Percentiles rank a stretch among this genome's conserved stretches.
phyloP scores from a whole-genome alignment of 2,113 vertebrate species.

The Phaethon lepturus region DNA sequence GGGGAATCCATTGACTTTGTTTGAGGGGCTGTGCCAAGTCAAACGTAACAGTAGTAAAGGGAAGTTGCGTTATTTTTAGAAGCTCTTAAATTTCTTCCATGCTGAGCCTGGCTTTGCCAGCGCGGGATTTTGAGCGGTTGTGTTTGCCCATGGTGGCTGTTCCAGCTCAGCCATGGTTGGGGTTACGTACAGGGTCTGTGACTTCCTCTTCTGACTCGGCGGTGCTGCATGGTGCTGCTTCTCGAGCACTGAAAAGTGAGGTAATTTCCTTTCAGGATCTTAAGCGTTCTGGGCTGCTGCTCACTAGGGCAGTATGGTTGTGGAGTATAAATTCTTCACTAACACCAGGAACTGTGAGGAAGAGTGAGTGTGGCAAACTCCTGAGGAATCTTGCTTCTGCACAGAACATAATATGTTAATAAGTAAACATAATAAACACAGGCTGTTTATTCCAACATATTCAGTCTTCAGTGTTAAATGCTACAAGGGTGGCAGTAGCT shows the following conservation, averaged over 20 bases:
- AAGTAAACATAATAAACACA: no score
- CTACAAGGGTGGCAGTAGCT: not conserved
- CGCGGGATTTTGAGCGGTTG: rapidly evolving
- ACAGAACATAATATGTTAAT: no score
- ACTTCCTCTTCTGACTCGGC: not conserved
- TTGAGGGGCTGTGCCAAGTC: not conserved
- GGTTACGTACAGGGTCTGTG: not conserved
- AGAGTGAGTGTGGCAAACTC: no score
- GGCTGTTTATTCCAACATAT: not conserved
- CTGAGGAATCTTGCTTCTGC: not conserved
- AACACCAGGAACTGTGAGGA: not conserved
- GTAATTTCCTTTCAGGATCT: not conserved
- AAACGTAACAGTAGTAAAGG: not conserved
- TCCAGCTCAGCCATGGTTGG: rapidly evolving
- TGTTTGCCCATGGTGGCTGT: not conserved
- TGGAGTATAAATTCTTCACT: not conserved
- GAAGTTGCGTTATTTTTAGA: not conserved
- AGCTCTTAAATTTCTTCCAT: not conserved
- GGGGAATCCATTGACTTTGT: not conserved
- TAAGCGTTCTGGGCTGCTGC: rapidly evolving
- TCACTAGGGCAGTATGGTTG: rapidly evolving
- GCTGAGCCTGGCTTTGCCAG: not conserved
- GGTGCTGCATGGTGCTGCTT: not conserved
- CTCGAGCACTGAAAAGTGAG: rapidly evolving
- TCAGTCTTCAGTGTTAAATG: not conserved